These are phyloP conservation scores for Cyprinodon diabolis DNA, from an alignment of 2,797 vertebrate genomes.

Conservation along the genomic window DNA sequence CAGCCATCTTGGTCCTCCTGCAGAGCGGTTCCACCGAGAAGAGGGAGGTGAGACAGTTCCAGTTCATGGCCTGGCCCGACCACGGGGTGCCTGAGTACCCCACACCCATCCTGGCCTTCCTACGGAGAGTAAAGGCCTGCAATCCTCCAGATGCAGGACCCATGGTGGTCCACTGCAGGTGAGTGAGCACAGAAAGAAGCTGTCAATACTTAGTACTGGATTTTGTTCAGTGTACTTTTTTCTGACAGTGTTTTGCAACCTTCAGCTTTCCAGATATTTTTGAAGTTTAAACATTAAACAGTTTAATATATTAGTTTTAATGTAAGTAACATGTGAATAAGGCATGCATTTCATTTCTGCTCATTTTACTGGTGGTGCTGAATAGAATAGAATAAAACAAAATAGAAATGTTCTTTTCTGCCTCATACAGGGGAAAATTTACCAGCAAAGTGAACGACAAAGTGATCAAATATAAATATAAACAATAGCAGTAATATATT, in stretches of 20 bases:
- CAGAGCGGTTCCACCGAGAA: slow-evolving; percentile 96
- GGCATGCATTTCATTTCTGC: not conserved
- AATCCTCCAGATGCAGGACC: slow-evolving; percentile 93
- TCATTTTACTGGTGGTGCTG: not conserved
- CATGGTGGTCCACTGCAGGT: slow-evolving; percentile 98
- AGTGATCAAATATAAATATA: too few relatives aligned
- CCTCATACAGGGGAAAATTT: too few relatives aligned
- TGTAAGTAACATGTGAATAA: not conserved
- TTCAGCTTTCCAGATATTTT: too few relatives aligned
- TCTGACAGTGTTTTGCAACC: too few relatives aligned
- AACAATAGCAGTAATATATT: too few relatives aligned
- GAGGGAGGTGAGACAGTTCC: slow-evolving; percentile 93
- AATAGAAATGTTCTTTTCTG: too few relatives aligned
- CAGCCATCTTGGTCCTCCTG: slow-evolving; percentile 3
- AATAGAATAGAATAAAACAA: not conserved
- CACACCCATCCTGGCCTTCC: slow-evolving; percentile 92
- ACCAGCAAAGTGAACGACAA: too few relatives aligned
- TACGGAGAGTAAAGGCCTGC: slow-evolving; percentile 92
- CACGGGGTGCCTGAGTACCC: slow-evolving; percentile 95
- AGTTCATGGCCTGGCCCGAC: slow-evolving; percentile 98
- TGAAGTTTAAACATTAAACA: too few relatives aligned
- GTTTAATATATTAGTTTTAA: too few relatives aligned
- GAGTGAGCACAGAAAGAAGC: slow-evolving; percentile 22
- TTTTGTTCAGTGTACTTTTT: too few relatives aligned
- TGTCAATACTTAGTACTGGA: not conserved